Evolutionary conservation across 2,797 vertebrate species (phyloP).

Genomic region (Champsocephalus gunnari): DNA sequence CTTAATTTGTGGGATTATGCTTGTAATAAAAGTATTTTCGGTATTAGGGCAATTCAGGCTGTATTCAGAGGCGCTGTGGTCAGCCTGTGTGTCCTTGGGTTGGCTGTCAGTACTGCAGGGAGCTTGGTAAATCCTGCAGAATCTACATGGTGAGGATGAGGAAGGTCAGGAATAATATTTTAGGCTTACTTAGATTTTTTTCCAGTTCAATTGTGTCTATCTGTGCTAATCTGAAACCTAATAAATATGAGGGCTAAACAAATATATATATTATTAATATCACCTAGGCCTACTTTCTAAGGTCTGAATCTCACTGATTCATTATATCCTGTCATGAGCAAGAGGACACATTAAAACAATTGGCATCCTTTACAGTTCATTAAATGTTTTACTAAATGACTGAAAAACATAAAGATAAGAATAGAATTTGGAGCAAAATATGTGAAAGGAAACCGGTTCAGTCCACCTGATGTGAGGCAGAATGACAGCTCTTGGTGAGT

Average conservation of each 20-base stretch:
- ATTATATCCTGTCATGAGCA: background rate
- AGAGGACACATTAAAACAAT: background rate
- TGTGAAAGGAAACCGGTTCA: background rate
- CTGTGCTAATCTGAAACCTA: slow-evolving; percentile 36
- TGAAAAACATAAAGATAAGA: background rate
- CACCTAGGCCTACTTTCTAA: background rate
- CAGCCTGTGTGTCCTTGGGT: slow-evolving; percentile 58
- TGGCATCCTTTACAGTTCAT: slow-evolving; percentile 2
- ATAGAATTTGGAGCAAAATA: background rate
- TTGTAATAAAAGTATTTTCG: slow-evolving; percentile 88
- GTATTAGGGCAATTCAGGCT: slow-evolving; percentile 78
- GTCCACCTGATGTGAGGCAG: background rate
- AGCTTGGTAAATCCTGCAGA: slow-evolving; percentile 54
- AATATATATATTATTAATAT: slow-evolving; percentile 4
- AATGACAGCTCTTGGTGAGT: slow-evolving; percentile 7
- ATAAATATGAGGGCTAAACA: slow-evolving; percentile 14
- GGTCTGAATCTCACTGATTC: background rate
- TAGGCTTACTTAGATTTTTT: slow-evolving; percentile 47
- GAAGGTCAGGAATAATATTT: slow-evolving; percentile 62
- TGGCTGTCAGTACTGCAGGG: slow-evolving; percentile 43
- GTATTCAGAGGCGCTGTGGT: slow-evolving; percentile 77
- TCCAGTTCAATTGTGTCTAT: slow-evolving; percentile 23
- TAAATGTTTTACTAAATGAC: background rate
- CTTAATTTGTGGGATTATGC: slow-evolving; percentile 86
- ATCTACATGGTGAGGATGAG: slow-evolving; percentile 51